These are phyloP conservation scores for Intellagama lesueurii DNA, from an alignment of 2,797 vertebrate species.

Conservation along the genomic window DNA sequence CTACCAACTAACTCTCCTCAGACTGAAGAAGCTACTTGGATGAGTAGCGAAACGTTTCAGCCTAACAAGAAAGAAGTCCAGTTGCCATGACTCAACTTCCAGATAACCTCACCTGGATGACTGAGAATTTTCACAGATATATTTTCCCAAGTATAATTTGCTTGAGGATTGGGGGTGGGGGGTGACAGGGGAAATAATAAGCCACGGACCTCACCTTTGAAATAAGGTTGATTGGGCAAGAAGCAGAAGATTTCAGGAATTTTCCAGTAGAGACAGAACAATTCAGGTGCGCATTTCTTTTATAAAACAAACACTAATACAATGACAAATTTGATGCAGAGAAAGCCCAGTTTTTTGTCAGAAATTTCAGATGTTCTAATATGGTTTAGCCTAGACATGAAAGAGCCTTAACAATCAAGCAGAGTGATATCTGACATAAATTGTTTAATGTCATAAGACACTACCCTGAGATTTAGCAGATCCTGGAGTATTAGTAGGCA, in stretches of 20 bases:
- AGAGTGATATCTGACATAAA: not conserved
- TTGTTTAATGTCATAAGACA: accelerated
- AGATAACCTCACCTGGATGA: too few relatives aligned
- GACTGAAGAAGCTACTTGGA: too few relatives aligned
- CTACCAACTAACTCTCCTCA: too few relatives aligned
- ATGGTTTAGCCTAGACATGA: not conserved
- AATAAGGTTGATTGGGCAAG: not conserved
- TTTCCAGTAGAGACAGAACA: not conserved
- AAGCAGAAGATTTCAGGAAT: not conserved
- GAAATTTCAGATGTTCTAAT: not conserved
- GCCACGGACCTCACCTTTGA: not conserved
- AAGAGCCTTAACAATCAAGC: not conserved
- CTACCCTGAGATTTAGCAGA: not conserved
- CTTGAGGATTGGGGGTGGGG: too few relatives aligned
- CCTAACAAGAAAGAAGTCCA: too few relatives aligned
- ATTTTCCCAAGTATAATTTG: not conserved
- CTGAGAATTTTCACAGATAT: too few relatives aligned
- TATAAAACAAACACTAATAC: not conserved
- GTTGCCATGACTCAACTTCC: too few relatives aligned
- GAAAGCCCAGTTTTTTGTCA: accelerated
- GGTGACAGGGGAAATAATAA: not conserved
- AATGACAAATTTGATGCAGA: not conserved
- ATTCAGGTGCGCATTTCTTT: not conserved
- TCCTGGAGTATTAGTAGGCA: accelerated
- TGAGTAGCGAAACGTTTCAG: too few relatives aligned